Base-by-base conservation (phyloP, 2,797 vertebrate genomes). In the Tachyglossus aculeatus region DNA sequence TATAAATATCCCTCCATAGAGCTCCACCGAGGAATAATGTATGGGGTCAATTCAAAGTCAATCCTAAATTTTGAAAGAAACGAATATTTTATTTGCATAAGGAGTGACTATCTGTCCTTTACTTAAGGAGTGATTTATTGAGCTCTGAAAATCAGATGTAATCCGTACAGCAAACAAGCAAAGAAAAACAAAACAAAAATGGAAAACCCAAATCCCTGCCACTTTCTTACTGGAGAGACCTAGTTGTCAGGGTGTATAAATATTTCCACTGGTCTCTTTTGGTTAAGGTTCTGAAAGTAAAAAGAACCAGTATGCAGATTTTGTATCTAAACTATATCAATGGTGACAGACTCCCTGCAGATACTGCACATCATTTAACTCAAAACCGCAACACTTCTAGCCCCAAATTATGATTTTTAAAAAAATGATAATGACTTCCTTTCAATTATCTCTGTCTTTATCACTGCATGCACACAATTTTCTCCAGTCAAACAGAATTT, bases 31-130 rank as follows among this genome's bases (percentile, higher is more conserved):
- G 82, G 31, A 29, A 84, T 90, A 81, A 73, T 89, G 59, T 71
- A 82, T 5, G 29, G 64, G 81, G 87, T 91, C 89, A 92, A 70
- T 57, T 79, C 78, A 87, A 91, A 93, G 91, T 90, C 88, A 90
- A 73, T 76, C 77, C 66, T 85, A 89, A 92, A 88, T 90, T 92
- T 89, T 86, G 81, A 86, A 89, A 83, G 56, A 52, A 84, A 88
- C 69, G 82, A 84, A 72, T 74, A 44, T 58, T 74, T 85, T 77
- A 87, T 91, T 92, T 91, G 82, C 77, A 87, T 86, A 81, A 47
- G 73, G 71, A 88, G 66, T 74, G 62, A 72, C 68, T 87, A 29
- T 36, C 44, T 84, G 50, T 80, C 62, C 59, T 77, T 73, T 87
- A 77, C 61, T 82, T 86, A 81, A 54, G 57, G 57, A 77, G 83